Evolutionary conservation across 2,113 vertebrate genomes (phyloP).

Genomic region (Brachypodius melanocephalos): DNA sequence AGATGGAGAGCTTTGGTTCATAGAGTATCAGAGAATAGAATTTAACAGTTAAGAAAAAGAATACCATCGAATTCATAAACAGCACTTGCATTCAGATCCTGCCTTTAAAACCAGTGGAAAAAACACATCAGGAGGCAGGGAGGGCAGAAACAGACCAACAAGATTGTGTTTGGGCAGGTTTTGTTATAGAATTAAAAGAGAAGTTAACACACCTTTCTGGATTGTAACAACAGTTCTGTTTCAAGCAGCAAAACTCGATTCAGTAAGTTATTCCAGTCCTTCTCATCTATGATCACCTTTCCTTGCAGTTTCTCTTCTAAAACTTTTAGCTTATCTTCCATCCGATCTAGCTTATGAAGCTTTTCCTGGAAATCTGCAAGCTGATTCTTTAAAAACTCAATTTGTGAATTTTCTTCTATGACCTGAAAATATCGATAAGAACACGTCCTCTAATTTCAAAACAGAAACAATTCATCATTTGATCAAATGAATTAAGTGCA

Average conservation of each 20-base stretch:
- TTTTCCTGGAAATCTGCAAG: conserved; percentile 78
- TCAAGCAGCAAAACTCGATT: conserved; percentile 88
- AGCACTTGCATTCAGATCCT: background rate
- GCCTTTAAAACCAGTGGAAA: background rate
- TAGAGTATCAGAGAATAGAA: background rate
- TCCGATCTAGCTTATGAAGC: conserved; percentile 64
- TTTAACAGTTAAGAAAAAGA: background rate
- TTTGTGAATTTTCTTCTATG: conserved; percentile 47
- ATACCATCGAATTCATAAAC: background rate
- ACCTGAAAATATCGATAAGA: conserved; percentile 51
- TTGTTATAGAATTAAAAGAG: background rate
- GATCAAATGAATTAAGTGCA: background rate
- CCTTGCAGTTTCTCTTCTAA: conserved; percentile 81
- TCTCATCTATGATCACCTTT: conserved; percentile 79
- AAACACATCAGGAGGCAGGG: background rate
- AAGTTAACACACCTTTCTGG: conserved; percentile 69
- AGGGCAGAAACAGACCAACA: background rate
- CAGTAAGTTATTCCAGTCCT: conserved; percentile 84
- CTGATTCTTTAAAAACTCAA: conserved; percentile 72
- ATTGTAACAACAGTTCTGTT: conserved; percentile 79
- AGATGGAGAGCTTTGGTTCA: background rate
- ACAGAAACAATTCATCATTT: background rate
- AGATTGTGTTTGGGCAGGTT: background rate
- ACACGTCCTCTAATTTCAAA: background rate
- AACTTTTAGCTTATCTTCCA: conserved; percentile 73